Conservation (phyloP, 2,113 vertebrate genomes). For the Oreochromis aureus region DNA sequence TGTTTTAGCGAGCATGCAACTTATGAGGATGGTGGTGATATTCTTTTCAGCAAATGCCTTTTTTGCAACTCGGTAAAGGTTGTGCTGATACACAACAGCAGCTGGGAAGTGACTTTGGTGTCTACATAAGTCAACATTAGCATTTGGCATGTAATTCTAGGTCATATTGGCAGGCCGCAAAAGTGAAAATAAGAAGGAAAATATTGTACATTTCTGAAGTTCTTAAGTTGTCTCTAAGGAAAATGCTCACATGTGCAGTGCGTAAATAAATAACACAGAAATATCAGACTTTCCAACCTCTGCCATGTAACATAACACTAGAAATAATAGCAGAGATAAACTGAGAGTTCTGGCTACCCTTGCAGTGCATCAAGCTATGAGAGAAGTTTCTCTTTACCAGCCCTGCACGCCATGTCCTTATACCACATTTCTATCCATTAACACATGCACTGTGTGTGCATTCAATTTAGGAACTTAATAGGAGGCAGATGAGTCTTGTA, state of each 20-base stretch:
- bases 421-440: conserved; percentile 53
- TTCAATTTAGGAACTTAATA: conserved; percentile 74
- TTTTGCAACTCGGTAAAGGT: background rate
- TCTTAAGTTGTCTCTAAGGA: conserved; percentile 27
- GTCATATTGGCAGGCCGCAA: conserved; percentile 5
- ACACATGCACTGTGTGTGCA: conserved; percentile 64
- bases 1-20: background rate
- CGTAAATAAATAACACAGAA: conserved; percentile 45
- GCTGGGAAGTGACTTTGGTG: conserved; percentile 1
- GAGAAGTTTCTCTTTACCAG: conserved; percentile 38
- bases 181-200: conserved; percentile 26
- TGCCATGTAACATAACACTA: conserved; percentile 31
- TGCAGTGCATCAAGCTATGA: background rate
- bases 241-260: conserved; percentile 27
- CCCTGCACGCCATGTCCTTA: conserved; percentile 33
- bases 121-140: conserved; percentile 14
- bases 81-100: background rate
- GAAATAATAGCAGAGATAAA: conserved; percentile 44
- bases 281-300: conserved; percentile 11
- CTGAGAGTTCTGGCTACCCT: conserved; percentile 21
- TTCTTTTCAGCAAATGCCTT: background rate
- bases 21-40: background rate
- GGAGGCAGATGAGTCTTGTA: conserved; percentile 87
- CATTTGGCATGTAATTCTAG: conserved; percentile 25
- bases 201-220: conserved; percentile 35